phyloP scores from a whole-genome alignment of 2,113 vertebrate genomes.

The Arothron firmamentum region DNA sequence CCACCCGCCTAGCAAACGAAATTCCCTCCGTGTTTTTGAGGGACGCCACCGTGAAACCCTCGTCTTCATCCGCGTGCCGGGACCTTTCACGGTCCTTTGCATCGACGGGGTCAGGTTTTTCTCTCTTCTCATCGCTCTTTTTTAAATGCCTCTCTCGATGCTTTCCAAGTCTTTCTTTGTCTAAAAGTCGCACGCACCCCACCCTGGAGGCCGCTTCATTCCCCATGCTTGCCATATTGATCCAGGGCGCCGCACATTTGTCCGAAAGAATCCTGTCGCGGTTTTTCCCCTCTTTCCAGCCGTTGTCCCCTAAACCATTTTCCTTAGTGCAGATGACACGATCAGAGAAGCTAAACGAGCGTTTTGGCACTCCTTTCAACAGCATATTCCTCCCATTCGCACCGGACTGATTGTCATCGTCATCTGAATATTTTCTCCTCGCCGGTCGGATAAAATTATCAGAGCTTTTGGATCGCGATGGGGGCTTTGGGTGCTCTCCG shows the following conservation, averaged over 20 bases:
- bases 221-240: constrained; percentile 1
- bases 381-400: constrained; percentile 4
- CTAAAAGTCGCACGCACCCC: constrained; percentile 18
- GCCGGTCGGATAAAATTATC: constrained; percentile 65
- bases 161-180: constrained; percentile 29
- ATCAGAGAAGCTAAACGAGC: constrained; percentile 72
- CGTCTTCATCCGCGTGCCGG: constrained; percentile 28
- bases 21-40: constrained; percentile 66
- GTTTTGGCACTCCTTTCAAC: constrained; percentile 54
- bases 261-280: constrained; percentile 49
- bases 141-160: constrained; percentile 11
- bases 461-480: constrained; percentile 75
- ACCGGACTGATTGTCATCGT: constrained; percentile 31
- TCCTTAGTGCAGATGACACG: constrained; percentile 48
- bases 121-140: constrained; percentile 8
- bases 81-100: constrained; percentile 24
- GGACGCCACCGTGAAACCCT: constrained; percentile 60
- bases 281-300: constrained; percentile 20
- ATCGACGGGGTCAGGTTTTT: constrained; percentile 27
- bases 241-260: constrained; percentile 8
- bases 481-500: constrained; percentile 63
- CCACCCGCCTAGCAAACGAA: constrained; percentile 61
- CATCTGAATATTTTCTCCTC: constrained; percentile 47
- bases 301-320: constrained; percentile 33
- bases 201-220: constrained; percentile 35